Evolutionary conservation across 1,140 invertebrate species (phyloP).

Genomic region (Eriocheir sinensis): DNA sequence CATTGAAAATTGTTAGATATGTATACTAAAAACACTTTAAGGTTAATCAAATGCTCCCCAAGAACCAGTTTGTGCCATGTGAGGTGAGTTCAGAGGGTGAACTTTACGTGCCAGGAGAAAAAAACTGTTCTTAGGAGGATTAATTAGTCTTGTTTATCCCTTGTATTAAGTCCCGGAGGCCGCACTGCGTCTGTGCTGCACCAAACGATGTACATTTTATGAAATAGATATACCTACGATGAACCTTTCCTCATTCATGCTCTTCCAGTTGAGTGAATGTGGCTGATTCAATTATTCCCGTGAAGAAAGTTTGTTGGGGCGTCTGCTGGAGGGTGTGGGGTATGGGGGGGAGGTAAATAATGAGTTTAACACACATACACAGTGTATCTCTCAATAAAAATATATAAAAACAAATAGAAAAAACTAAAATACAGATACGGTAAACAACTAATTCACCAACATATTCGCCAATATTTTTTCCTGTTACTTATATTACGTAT

Average conservation of each 20-base stretch:
- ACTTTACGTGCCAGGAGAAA: background rate
- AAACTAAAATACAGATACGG: too few relatives aligned
- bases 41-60: background rate
- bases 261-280: too few relatives aligned
- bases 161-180: background rate
- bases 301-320: too few relatives aligned
- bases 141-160: background rate
- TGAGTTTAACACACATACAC: too few relatives aligned
- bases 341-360: too few relatives aligned
- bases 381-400: too few relatives aligned
- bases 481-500: too few relatives aligned
- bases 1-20: background rate
- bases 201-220: background rate
- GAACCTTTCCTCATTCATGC: too few relatives aligned
- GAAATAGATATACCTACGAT: constrained; percentile 4
- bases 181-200: background rate
- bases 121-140: background rate
- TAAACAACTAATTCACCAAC: too few relatives aligned
- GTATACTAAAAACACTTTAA: background rate
- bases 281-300: background rate
- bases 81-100: background rate
- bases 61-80: background rate
- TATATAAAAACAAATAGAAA: too few relatives aligned
- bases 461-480: too few relatives aligned
- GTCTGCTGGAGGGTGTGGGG: too few relatives aligned